Evolutionary conservation across 2,113 vertebrate genomes (phyloP).

Genomic region (Neodontobutis hainanensis): DNA sequence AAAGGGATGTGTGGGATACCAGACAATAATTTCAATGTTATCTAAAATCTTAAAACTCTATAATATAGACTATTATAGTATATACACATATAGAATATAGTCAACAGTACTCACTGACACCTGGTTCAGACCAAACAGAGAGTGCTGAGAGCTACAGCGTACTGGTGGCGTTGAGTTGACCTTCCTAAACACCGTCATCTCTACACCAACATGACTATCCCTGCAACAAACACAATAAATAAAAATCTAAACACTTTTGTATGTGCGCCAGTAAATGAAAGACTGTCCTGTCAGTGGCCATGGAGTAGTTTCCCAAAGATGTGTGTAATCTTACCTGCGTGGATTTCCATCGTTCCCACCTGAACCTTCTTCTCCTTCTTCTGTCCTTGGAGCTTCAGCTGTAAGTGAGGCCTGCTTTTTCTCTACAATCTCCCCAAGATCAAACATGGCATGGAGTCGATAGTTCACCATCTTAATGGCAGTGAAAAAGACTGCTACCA

Average conservation of each 20-base stretch:
- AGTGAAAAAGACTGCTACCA: conserved; percentile 86
- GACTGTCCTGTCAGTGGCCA: conserved; percentile 94
- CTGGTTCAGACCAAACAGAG: conserved; percentile 89
- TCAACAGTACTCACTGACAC: conserved; percentile 82
- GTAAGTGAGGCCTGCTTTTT: conserved; percentile 83
- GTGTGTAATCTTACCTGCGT: conserved; percentile 72
- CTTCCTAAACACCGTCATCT: conserved; percentile 92
- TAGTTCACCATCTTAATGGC: conserved; percentile 88
- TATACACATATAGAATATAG: no score
- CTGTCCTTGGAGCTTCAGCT: conserved; percentile 74
- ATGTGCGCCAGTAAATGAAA: conserved; percentile 73
- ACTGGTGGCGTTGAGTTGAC: conserved; percentile 89
- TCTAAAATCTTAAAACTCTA: no score
- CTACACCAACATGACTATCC: conserved; percentile 84
- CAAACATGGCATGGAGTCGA: conserved; percentile 89
- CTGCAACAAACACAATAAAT: conserved; percentile 55
- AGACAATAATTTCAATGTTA: no score
- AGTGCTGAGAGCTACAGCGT: conserved; percentile 91
- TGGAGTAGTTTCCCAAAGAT: conserved; percentile 78
- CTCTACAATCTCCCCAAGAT: conserved; percentile 90
- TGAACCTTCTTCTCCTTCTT: conserved; percentile 78
- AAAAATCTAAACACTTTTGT: background rate
- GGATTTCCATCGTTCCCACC: conserved; percentile 75
- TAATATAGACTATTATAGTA: no score
- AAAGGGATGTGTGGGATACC: background rate